Conservation (phyloP, 2,797 vertebrate genomes). For the Eurystomus glaucurus region DNA sequence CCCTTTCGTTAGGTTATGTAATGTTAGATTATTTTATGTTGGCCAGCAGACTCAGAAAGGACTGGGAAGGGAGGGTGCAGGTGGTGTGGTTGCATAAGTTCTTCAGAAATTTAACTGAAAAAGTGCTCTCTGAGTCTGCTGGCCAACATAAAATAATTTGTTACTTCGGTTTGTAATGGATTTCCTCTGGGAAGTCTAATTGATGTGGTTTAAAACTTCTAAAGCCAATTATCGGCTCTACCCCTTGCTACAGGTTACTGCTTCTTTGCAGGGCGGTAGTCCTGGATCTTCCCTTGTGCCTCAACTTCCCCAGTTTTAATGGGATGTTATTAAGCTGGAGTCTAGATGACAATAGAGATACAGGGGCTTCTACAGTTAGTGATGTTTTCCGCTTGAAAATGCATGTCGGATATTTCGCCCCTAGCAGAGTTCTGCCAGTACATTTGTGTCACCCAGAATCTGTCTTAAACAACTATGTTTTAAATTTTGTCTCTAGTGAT, state of each 20-base stretch:
- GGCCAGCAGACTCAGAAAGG: neutral
- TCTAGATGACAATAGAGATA: neutral
- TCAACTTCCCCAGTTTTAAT: rapidly evolving
- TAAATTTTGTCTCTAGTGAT: neutral
- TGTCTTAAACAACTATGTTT: neutral
- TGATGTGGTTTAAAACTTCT: neutral
- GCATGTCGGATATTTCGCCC: neutral
- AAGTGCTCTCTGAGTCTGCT: neutral
- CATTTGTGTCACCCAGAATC: neutral
- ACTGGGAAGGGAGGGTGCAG: neutral
- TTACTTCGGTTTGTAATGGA: neutral
- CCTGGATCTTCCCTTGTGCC: neutral
- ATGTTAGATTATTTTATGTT: neutral
- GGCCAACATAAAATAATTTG: no score
- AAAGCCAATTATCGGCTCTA: neutral
- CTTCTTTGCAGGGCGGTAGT: neutral
- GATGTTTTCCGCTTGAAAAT: neutral
- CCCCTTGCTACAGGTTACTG: neutral
- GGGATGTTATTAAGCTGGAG: neutral
- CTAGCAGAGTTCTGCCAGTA: neutral
- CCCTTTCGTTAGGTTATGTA: neutral
- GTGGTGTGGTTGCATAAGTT: rapidly evolving
- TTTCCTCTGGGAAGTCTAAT: neutral
- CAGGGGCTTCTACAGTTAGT: neutral
- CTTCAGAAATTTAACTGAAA: no score